Evolutionary conservation across 2,113 vertebrate genomes (phyloP), one percentile per base, ranked within the genome.

Genomic region (Carassius carassius): DNA sequence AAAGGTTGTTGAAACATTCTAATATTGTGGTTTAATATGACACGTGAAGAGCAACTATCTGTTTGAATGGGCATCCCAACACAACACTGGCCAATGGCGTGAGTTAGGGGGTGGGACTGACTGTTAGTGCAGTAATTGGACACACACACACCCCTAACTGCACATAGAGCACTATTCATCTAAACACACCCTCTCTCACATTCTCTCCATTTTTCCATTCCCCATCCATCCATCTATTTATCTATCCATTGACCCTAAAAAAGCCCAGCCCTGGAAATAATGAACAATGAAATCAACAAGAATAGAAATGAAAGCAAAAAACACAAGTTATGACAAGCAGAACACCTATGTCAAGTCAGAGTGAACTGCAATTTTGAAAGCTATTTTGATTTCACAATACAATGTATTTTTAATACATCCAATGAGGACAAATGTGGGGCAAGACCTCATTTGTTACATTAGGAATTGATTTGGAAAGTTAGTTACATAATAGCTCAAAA

Each of bases 141-240:
- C 77, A 85, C 84, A 81, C 78, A 74, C 74, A 78, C 47, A 60
- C 11, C 73, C 60, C 58, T 49, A 76, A 89, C 88, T 90, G 91
- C 89, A 88, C 90, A 88, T 41, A 44, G 87, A 84, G 88, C 86
- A 60, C 86, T 81, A 84, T 91, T 93, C 89, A 90, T 89, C 89
- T 47, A 70, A 60, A 73, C 70, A 62, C 86, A 51, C 83, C 87
- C 87, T 84, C 82, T 84, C 86, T 88, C 47, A 60, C 76, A 90
- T 90, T 88, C 87, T 91, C 89, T 87, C 85, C 79, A 77, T 76
- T 84, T 85, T 65, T 84, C 37, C 35, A 75, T 14, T 14, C 21
- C 19, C 32, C 81, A 37, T 72, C 37, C 65, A 37, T 80, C 51
- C 35, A 69, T 69, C 35, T 35, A 67, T 67, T 29, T 29, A 29